Conservation (phyloP, 2,888 invertebrate genomes). For the Heliconius aoede region DNA sequence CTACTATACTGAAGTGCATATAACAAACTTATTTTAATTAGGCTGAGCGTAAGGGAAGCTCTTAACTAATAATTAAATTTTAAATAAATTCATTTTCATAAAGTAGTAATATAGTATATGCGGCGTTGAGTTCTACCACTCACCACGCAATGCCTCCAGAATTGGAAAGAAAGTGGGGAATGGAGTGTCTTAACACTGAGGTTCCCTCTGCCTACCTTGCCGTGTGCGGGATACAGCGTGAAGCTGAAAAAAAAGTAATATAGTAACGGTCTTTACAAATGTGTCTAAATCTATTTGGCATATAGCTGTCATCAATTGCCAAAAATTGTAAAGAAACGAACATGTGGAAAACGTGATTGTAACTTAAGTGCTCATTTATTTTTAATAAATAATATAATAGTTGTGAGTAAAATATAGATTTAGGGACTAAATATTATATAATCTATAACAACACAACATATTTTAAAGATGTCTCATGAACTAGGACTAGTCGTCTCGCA, state of each 20-base stretch:
- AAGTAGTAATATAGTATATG: too few species aligned
- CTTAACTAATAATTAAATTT: too few species aligned
- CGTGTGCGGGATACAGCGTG: too few species aligned
- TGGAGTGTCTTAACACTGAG: too few species aligned
- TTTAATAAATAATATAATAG: neutral
- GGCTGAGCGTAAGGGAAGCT: too few species aligned
- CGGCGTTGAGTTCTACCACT: too few species aligned
- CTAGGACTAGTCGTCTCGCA: conserved; percentile 88
- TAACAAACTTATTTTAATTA: neutral
- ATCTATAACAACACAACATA: neutral
- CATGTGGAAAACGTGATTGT: conserved; percentile 22
- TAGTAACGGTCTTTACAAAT: neutral
- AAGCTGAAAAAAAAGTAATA: too few species aligned
- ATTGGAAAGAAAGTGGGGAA: too few species aligned
- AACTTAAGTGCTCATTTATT: neutral
- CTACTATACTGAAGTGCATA: neutral
- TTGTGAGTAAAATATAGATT: neutral
- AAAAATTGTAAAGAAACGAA: conserved; percentile 33
- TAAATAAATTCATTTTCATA: too few species aligned
- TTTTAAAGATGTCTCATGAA: conserved; percentile 86
- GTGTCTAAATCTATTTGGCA: neutral
- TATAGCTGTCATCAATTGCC: neutral
- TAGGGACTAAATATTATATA: neutral
- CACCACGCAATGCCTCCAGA: too few species aligned
- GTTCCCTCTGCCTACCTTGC: too few species aligned